These are phyloP conservation scores for Strongylocentrotus purpuratus DNA, from an alignment of 35 echinoderm and acorn worm genomes.

Conservation along the genomic window DNA sequence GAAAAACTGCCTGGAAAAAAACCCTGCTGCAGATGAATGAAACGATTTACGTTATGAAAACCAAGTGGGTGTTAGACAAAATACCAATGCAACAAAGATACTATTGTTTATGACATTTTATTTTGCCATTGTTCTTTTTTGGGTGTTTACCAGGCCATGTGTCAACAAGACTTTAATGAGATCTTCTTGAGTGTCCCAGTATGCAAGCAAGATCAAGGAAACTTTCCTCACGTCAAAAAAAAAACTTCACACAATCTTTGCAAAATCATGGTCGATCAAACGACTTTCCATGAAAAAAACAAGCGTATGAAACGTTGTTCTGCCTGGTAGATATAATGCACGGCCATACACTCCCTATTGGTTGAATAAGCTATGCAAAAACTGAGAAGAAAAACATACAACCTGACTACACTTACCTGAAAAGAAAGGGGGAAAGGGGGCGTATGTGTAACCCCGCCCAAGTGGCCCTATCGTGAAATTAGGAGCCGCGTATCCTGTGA, in stretches of 20 bases:
- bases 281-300: too few species aligned
- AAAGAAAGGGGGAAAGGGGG: slow-evolving; percentile 41
- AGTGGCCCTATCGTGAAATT: slow-evolving; percentile 37
- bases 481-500: slow-evolving; percentile 34
- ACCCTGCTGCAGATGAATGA: too few species aligned
- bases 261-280: neutral
- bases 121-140: neutral
- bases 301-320: slow-evolving; percentile 2
- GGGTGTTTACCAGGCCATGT: neutral
- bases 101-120: neutral
- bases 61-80: too few species aligned
- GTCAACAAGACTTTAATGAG: neutral
- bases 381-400: neutral
- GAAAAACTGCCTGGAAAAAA: too few species aligned
- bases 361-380: neutral
- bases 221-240: neutral
- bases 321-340: neutral
- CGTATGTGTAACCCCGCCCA: slow-evolving; percentile 31
- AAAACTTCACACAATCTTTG: neutral
- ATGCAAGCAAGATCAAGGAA: neutral
- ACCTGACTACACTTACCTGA: slow-evolving; percentile 31
- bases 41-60: too few species aligned
- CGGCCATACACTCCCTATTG: neutral
- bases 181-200: neutral
- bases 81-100: neutral